A percentile compares a stretch with the other conserved stretches of the same genome.
Evolutionary conservation across 2,113 vertebrate genomes (phyloP).

Genomic region (Arizona elegans): DNA sequence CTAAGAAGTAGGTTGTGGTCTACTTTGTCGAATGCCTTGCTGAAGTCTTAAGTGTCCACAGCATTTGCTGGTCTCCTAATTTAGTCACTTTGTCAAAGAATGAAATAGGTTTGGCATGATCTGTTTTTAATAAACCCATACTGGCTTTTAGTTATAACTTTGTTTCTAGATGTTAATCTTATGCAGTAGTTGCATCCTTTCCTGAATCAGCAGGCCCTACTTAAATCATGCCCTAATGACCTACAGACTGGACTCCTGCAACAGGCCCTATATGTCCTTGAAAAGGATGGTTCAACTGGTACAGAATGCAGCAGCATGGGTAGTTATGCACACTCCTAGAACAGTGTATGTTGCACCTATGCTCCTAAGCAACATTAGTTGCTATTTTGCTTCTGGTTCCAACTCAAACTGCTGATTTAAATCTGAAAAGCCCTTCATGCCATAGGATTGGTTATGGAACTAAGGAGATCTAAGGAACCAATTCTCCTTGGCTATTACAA

Average conservation of each 20-base stretch:
- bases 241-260: background rate
- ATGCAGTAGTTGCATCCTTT: no score
- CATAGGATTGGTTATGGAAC: background rate
- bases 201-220: no score
- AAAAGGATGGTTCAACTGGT: background rate
- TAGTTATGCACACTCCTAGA: background rate
- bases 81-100: no score
- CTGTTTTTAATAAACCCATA: no score
- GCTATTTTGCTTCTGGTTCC: background rate
- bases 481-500: background rate
- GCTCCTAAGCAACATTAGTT: background rate
- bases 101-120: no score
- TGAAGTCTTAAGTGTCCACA: no score
- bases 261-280: background rate
- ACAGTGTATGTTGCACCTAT: background rate
- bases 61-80: no score
- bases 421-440: background rate
- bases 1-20: no score
- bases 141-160: no score
- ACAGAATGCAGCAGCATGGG: background rate
- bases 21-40: no score
- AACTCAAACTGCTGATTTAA: background rate
- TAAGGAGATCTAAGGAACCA: background rate
- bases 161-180: no score
- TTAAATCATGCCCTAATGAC: background rate